These are phyloP conservation scores for Gonioctena quinquepunctata DNA, from an alignment of 1,140 invertebrate species.

Conservation along the genomic window DNA sequence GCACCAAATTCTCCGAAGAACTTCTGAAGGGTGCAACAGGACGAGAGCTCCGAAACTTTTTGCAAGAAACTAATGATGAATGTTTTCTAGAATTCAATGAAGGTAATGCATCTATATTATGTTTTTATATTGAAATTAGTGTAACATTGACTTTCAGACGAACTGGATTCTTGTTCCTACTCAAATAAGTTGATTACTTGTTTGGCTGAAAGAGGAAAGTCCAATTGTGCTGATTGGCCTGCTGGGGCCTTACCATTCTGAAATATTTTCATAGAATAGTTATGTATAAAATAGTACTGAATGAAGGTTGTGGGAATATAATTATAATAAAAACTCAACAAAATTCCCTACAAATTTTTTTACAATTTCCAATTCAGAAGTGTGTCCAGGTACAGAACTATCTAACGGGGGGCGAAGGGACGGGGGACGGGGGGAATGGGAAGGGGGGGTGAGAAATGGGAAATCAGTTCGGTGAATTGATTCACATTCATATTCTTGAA, in stretches of 20 bases:
- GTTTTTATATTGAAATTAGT: background rate
- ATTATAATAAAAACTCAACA: too few species aligned
- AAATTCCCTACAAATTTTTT: too few species aligned
- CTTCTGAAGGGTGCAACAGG: constrained; percentile 36
- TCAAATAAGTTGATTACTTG: constrained; percentile 43
- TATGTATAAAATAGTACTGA: constrained; percentile 1
- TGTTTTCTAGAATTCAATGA: constrained; percentile 48
- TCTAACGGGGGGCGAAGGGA: too few species aligned
- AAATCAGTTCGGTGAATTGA: too few species aligned
- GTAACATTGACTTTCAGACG: constrained; percentile 23
- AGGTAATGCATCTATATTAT: constrained; percentile 24
- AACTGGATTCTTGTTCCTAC: constrained; percentile 44
- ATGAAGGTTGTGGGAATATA: background rate
- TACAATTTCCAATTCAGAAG: background rate
- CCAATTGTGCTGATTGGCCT: constrained; percentile 54
- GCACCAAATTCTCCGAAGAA: constrained; percentile 36
- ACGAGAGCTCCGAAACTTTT: constrained; percentile 45
- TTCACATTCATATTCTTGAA: too few species aligned
- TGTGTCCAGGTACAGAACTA: background rate
- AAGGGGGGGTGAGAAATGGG: too few species aligned
- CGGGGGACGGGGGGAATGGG: too few species aligned
- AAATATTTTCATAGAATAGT: background rate
- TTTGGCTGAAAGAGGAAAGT: constrained; percentile 46
- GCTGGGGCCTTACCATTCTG: constrained; percentile 39
- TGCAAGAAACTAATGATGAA: constrained; percentile 49